phyloP scores from a whole-genome alignment of 2,888 invertebrate species.

The Idaea dimidiata region DNA sequence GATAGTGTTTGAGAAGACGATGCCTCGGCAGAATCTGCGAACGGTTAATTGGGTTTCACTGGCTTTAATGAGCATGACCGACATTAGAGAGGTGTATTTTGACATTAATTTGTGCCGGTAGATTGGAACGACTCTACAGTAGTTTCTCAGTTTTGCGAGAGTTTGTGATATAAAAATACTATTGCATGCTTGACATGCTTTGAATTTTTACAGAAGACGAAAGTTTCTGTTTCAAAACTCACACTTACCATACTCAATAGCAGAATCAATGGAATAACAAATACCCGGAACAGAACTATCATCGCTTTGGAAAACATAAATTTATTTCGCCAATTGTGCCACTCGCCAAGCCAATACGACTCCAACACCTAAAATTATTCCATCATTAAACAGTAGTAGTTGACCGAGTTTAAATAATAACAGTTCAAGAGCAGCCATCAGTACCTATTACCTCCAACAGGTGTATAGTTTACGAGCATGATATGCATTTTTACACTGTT shows the following conservation, averaged over 20 bases:
- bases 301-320: constrained; percentile 57
- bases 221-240: background rate
- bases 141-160: background rate
- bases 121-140: background rate
- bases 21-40: constrained; percentile 59
- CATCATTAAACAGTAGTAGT: constrained; percentile 12
- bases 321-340: constrained; percentile 80
- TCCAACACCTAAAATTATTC: constrained; percentile 68
- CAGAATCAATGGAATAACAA: constrained; percentile 56
- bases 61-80: background rate
- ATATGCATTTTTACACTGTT: constrained; percentile 21
- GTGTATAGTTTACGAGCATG: constrained; percentile 25
- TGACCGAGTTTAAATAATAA: constrained; percentile 23
- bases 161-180: background rate
- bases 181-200: background rate
- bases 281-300: constrained; percentile 41
- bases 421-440: constrained; percentile 21
- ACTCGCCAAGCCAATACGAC: constrained; percentile 84
- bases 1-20: constrained; percentile 73
- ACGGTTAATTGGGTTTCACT: constrained; percentile 21
- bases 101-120: background rate
- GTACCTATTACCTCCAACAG: constrained; percentile 20
- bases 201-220: background rate
- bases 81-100: background rate
- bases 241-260: constrained; percentile 52